phyloP scores from a whole-genome alignment of 2,113 vertebrate genomes.

The Antechinus stuartii region DNA sequence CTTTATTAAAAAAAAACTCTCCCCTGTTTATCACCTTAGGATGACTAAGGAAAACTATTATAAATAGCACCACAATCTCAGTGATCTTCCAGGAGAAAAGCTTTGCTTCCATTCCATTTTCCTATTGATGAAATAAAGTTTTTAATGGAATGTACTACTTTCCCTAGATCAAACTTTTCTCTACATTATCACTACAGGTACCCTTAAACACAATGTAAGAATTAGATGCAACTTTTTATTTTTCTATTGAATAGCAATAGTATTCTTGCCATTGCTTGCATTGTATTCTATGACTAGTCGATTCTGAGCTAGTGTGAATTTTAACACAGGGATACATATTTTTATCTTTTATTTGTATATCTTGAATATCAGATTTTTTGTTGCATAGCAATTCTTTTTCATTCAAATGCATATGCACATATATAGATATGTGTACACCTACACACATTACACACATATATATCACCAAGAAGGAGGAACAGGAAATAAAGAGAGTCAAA shows the following conservation, averaged over 20 bases:
- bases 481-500: neutral
- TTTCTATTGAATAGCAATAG: neutral
- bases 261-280: neutral
- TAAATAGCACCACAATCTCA: neutral
- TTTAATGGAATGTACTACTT: neutral
- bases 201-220: neutral
- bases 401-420: neutral
- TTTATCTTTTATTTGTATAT: neutral
- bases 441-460: no score
- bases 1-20: neutral
- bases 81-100: neutral
- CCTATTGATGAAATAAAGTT: neutral
- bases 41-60: neutral
- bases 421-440: neutral
- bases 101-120: neutral
- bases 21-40: neutral
- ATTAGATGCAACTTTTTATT: neutral
- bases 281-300: neutral
- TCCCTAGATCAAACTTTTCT: neutral
- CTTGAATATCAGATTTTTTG: neutral
- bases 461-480: neutral
- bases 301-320: neutral
- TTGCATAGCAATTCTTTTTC: neutral
- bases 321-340: neutral
- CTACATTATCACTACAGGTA: neutral